Base-by-base conservation (phyloP, 2,888 invertebrate genomes). In the Petrolisthes manimaculis region DNA sequence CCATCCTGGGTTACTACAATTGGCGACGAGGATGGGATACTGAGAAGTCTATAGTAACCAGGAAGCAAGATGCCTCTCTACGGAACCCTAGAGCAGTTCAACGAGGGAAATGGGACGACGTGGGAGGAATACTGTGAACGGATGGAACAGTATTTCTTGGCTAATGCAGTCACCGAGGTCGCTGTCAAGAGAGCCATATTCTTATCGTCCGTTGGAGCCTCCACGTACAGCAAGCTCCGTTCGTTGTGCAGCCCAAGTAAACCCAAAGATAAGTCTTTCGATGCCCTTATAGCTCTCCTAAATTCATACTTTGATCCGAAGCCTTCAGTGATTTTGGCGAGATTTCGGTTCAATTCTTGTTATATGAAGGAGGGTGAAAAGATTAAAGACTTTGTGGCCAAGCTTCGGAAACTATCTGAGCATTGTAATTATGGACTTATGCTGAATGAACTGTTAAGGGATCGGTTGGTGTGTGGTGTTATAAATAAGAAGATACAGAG, bases 131-230 rank as follows among this genome's bases (percentile, higher is more conserved):
- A 54, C 37, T 51, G 53, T 54, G 77, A 77, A 5, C 14, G 77
- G 37, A 12, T 77, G 77, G 77, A 77, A 14, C 77, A 77, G 77
- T 77, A 54, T 51, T 78, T 78, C 78, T 54, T 78, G n/a, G 78
- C 78, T 4, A 78, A 78, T 54, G 53, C 37, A 54, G 53, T 78
- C 78, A 14, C n/a, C 12, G 78, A 78, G 53, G 54, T 5, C 53
- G 54, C 51, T 4, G 78, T 78, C 53, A 78, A 78, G 54, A 78
- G 54, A 18, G 78, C 77, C 5, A 51, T 77, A 14, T 77, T 77
- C 51, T 24, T 77, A 51, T 77, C 77, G 18, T 77, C 77, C 14
- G 77, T 78, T 4, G 54, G 78, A 51, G 54, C 78, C 6, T 51
- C 78, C 51, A 78, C 78, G 51, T 78, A 78, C 78, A 78, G 54